phyloP scores from a whole-genome alignment of 2,113 vertebrate species.

The Propithecus coquereli region DNA sequence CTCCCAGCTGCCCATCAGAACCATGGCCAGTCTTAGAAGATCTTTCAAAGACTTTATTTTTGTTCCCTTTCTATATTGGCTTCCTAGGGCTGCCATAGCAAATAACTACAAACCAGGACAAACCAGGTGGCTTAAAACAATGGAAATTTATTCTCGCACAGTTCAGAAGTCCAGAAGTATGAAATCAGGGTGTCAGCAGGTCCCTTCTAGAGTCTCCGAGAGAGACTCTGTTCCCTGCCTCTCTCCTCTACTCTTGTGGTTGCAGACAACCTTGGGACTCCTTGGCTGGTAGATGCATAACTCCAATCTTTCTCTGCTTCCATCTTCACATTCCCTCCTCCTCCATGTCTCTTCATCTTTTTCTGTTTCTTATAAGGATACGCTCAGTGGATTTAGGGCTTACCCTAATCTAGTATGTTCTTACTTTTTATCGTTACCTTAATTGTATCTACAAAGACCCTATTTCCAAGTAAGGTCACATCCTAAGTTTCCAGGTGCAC shows the following conservation, averaged over 20 bases:
- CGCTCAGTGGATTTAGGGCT: neutral
- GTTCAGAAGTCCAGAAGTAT: neutral
- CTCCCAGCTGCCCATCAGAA: neutral
- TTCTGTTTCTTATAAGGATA: neutral
- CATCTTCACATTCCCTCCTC: neutral
- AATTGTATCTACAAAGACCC: neutral
- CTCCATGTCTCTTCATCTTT: neutral
- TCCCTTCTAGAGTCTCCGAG: neutral
- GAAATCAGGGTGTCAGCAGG: neutral
- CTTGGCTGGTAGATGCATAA: rapidly evolving
- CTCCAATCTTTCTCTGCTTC: neutral
- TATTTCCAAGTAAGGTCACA: neutral
- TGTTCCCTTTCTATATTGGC: neutral
- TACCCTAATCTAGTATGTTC: neutral
- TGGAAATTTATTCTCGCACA: neutral
- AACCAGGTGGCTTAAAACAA: neutral
- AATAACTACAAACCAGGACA: neutral
- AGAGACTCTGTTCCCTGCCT: too few relatives aligned
- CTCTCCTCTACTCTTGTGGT: neutral
- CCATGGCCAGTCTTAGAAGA: neutral
- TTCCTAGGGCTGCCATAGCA: neutral
- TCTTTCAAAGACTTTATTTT: neutral
- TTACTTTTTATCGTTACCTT: neutral
- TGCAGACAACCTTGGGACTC: too few relatives aligned
- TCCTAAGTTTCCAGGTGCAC: neutral